Conservation (phyloP, 2,113 vertebrate genomes). For the Colinus virginianus region DNA sequence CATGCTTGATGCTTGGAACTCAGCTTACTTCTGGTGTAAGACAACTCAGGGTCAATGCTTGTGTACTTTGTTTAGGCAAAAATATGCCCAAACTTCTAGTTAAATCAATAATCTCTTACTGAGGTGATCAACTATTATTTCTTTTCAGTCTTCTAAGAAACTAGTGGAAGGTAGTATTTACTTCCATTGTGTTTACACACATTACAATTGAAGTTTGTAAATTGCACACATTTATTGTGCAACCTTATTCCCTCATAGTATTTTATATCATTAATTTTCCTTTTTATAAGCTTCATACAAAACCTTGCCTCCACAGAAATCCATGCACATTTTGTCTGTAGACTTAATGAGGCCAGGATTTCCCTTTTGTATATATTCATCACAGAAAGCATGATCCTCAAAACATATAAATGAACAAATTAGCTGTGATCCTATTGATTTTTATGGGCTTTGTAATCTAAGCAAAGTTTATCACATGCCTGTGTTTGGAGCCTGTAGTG, state of each 20-base stretch:
- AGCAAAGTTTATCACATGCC: background rate
- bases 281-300: background rate
- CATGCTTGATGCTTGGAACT: background rate
- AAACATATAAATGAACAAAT: conserved; percentile 12
- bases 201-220: too few relatives aligned
- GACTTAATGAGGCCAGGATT: background rate
- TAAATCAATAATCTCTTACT: background rate
- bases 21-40: conserved; percentile 11
- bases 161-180: background rate
- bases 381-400: background rate
- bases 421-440: conserved; percentile 1
- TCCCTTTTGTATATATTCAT: background rate
- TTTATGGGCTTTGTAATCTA: background rate
- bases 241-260: background rate
- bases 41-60: conserved; percentile 46
- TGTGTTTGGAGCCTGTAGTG: background rate
- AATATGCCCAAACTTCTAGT: conserved; percentile 5
- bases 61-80: conserved; percentile 27
- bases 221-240: background rate
- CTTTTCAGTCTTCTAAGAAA: conserved; percentile 4
- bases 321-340: background rate
- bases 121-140: conserved; percentile 27
- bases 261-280: conserved; percentile 4
- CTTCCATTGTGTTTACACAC: too few relatives aligned
- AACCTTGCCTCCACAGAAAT: background rate